These are phyloP conservation scores for Cantharis rustica DNA, from an alignment of 2,888 invertebrate species.

Conservation along the genomic window DNA sequence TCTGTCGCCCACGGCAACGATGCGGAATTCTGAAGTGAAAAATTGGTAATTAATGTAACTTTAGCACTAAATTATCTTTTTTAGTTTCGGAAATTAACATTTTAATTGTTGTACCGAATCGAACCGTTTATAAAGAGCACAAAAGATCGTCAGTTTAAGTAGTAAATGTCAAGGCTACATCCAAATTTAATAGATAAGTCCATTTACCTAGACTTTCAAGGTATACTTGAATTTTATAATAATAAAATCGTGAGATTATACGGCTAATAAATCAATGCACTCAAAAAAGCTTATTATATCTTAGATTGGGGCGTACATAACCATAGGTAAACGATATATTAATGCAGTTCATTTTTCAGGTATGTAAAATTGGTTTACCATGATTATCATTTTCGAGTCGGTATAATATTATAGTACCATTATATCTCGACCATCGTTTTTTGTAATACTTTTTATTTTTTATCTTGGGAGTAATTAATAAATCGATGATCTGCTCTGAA, in stretches of 20 bases:
- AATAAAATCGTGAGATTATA: neutral
- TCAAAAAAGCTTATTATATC: neutral
- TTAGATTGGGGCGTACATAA: neutral
- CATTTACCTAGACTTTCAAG: conserved; percentile 21
- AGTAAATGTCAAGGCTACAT: conserved; percentile 18
- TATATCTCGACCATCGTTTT: too few species aligned
- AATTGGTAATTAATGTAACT: neutral
- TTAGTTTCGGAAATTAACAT: neutral
- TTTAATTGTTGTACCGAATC: neutral
- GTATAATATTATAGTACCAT: neutral
- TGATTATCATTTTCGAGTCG: neutral
- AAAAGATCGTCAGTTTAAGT: conserved; percentile 10
- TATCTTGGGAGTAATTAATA: too few species aligned
- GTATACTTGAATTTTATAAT: conserved; percentile 1
- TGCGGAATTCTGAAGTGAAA: conserved; percentile 59
- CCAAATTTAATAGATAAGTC: conserved; percentile 16
- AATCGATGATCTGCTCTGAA: too few species aligned
- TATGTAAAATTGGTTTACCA: neutral
- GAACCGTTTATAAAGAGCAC: conserved; percentile 14
- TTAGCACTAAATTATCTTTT: neutral
- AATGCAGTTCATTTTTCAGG: neutral
- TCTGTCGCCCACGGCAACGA: conserved; percentile 68
- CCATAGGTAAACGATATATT: neutral
- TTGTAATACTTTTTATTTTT: too few species aligned
- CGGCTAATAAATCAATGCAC: conserved; percentile 1